A percentile compares a stretch with the other conserved stretches of the same genome.
These are phyloP conservation scores for Drosophila eohydei DNA, from an alignment of 2,888 invertebrate species.

Conservation along the genomic window DNA sequence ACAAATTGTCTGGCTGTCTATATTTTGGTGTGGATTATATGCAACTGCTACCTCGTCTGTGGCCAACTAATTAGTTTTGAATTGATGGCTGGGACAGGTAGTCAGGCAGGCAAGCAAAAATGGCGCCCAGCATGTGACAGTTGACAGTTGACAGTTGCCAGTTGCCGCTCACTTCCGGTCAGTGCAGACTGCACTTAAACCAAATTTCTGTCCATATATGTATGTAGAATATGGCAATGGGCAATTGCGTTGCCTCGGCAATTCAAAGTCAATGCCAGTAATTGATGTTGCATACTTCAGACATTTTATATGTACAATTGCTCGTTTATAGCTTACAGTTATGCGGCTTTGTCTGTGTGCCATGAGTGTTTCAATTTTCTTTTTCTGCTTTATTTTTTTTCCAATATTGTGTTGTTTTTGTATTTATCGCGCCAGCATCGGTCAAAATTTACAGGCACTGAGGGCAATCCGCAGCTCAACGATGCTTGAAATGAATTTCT, in stretches of 20 bases:
- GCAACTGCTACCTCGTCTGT: constrained; percentile 23
- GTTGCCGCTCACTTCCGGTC: constrained; percentile 38
- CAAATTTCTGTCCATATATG: not conserved
- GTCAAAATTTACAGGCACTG: constrained; percentile 60
- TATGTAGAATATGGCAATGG: constrained; percentile 24
- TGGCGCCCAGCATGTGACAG: constrained; percentile 28
- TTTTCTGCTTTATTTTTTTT: constrained; percentile 7
- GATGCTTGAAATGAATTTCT: constrained; percentile 75
- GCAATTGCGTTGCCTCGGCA: constrained; percentile 23
- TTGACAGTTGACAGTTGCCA: constrained; percentile 7
- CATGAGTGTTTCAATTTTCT: constrained; percentile 20
- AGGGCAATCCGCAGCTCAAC: constrained; percentile 53
- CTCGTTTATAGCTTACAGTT: constrained; percentile 50
- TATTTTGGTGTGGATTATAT: constrained; percentile 33
- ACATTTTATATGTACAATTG: constrained; percentile 49
- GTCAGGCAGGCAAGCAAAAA: constrained; percentile 17
- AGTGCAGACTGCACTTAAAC: constrained; percentile 43
- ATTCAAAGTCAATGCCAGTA: constrained; percentile 76
- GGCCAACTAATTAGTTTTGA: constrained; percentile 71
- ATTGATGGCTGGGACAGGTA: constrained; percentile 60
- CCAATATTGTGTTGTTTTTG: constrained; percentile 32
- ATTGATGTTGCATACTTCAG: constrained; percentile 59
- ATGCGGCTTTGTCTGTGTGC: constrained; percentile 43
- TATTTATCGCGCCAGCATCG: constrained; percentile 62
- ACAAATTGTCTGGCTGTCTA: constrained; percentile 58